Conservation (phyloP, 2,797 vertebrate species). For the Petrocephalus sullivani region DNA sequence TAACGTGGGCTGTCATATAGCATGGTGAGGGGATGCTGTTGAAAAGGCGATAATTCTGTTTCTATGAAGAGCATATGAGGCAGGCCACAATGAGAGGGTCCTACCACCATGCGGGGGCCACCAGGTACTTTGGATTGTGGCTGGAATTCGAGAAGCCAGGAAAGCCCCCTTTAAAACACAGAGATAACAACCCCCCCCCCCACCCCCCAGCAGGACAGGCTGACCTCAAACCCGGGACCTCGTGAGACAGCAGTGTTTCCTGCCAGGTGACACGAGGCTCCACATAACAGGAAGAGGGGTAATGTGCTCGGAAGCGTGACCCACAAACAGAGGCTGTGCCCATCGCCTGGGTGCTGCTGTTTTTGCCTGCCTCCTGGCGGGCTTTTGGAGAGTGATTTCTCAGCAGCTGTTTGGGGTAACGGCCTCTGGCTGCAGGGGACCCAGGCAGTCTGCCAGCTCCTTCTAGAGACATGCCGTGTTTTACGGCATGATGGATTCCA, state of each 20-base stretch:
- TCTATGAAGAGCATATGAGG: neutral
- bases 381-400: neutral
- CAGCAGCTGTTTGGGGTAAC: conserved; percentile 45
- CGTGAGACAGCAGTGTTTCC: neutral
- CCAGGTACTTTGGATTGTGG: neutral
- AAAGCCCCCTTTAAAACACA: neutral
- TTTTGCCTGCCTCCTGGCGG: neutral
- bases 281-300: neutral
- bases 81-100: neutral
- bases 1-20: neutral
- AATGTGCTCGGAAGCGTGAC: neutral
- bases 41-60: neutral
- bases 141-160: neutral
- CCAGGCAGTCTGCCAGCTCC: conserved; percentile 41
- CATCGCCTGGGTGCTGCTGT: neutral
- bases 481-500: conserved; percentile 37
- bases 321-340: neutral
- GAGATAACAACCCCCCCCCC: neutral
- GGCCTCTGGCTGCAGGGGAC: conserved; percentile 24
- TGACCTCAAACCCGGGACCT: neutral
- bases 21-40: neutral
- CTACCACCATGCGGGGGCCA: neutral
- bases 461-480: conserved; percentile 39
- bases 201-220: neutral
- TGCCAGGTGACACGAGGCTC: neutral